Evolutionary conservation across 1,140 invertebrate species (phyloP).

Genomic region (Portunus trituberculatus): DNA sequence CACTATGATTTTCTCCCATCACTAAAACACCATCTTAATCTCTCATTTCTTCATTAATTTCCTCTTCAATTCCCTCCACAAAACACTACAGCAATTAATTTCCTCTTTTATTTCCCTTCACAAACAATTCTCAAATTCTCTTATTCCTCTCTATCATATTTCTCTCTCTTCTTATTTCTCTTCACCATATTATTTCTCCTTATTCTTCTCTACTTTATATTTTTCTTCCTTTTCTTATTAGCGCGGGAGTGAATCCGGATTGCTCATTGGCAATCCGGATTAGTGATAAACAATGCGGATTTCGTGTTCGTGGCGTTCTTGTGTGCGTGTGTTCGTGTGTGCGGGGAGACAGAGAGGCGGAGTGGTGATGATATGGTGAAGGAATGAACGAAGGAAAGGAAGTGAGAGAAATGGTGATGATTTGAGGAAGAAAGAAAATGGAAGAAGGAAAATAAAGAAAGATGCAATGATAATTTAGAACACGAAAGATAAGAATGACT

Average conservation of each 20-base stretch:
- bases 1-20: too few relatives aligned
- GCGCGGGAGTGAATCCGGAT: neutral
- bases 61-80: too few relatives aligned
- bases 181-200: neutral
- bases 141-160: neutral
- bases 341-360: neutral
- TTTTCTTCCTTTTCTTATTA: slow-evolving; percentile 10
- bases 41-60: too few relatives aligned
- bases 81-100: too few relatives aligned
- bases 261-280: neutral
- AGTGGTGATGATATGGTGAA: neutral
- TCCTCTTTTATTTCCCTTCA: neutral
- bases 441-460: too few relatives aligned
- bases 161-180: neutral
- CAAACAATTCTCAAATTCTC: neutral
- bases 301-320: too few relatives aligned
- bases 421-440: too few relatives aligned
- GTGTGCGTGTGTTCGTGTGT: neutral
- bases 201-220: neutral
- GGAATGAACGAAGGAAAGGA: neutral
- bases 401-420: neutral
- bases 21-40: too few relatives aligned
- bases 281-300: too few relatives aligned
- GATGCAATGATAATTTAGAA: too few relatives aligned
- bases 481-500: too few relatives aligned